Conservation (phyloP, 2,113 vertebrate genomes). For the Hippocampus barbouri region DNA sequence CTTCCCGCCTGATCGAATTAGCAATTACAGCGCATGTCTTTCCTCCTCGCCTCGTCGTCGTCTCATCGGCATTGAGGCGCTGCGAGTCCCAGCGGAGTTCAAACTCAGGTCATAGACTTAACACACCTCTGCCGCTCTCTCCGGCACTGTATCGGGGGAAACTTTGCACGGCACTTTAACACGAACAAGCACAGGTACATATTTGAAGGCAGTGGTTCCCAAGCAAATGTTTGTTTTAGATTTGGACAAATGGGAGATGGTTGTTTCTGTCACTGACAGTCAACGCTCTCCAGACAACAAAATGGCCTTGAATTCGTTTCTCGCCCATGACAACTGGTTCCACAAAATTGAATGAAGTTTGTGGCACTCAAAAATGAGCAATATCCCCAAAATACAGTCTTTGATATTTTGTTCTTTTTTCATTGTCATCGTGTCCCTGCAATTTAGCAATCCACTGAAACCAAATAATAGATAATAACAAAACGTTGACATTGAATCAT, state of each 20-base stretch:
- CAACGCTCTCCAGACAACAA: not conserved
- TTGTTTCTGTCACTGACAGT: not conserved
- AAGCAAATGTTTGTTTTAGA: not conserved
- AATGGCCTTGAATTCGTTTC: no score
- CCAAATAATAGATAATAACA: not conserved
- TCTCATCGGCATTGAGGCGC: constrained; percentile 36
- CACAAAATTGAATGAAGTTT: no score
- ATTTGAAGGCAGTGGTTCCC: not conserved
- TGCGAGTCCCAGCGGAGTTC: constrained; percentile 27
- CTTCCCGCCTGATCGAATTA: constrained; percentile 60
- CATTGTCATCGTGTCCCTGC: no score
- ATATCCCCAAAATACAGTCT: no score
- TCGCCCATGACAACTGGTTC: no score
- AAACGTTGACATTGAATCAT: not conserved
- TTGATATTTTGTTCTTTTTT: no score
- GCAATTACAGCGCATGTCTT: constrained; percentile 28
- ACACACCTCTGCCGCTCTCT: not conserved
- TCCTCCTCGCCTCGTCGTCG: constrained; percentile 21
- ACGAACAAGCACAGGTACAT: not conserved
- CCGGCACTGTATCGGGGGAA: constrained; percentile 7
- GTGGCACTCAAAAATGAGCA: no score
- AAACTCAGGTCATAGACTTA: constrained; percentile 34
- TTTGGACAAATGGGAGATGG: not conserved
- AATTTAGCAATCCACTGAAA: no score
- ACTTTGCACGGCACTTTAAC: not conserved